Conservation (phyloP, 2,113 vertebrate species). For the Struthidea cinerea region DNA sequence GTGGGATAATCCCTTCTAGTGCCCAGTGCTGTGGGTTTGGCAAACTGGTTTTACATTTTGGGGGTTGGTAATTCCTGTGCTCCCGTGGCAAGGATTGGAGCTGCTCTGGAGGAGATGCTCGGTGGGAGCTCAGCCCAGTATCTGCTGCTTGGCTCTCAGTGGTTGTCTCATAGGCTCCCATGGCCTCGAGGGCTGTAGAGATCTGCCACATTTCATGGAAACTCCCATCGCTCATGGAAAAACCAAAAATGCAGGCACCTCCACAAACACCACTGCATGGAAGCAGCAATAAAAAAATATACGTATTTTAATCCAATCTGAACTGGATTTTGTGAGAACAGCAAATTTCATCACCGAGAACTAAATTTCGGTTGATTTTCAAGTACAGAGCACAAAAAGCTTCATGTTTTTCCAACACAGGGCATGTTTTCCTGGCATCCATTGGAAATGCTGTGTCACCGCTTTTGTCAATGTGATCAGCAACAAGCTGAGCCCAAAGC, state of each 20-base stretch:
- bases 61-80: neutral
- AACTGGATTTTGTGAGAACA: neutral
- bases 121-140: neutral
- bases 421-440: neutral
- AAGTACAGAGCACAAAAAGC: neutral
- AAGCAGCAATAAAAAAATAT: neutral
- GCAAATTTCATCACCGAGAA: neutral
- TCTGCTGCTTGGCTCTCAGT: neutral
- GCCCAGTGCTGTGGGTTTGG: neutral
- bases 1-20: neutral
- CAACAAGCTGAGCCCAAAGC: neutral
- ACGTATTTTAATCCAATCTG: neutral
- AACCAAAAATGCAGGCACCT: neutral
- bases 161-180: neutral
- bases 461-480: neutral
- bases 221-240: neutral
- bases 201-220: neutral
- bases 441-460: neutral
- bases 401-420: neutral
- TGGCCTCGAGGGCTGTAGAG: neutral
- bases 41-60: neutral
- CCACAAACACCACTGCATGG: neutral
- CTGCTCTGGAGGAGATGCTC: neutral
- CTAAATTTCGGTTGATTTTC: neutral
- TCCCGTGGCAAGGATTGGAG: neutral